Evolutionary conservation across 2,113 vertebrate species (phyloP).

Genomic region (Oplegnathus fasciatus): DNA sequence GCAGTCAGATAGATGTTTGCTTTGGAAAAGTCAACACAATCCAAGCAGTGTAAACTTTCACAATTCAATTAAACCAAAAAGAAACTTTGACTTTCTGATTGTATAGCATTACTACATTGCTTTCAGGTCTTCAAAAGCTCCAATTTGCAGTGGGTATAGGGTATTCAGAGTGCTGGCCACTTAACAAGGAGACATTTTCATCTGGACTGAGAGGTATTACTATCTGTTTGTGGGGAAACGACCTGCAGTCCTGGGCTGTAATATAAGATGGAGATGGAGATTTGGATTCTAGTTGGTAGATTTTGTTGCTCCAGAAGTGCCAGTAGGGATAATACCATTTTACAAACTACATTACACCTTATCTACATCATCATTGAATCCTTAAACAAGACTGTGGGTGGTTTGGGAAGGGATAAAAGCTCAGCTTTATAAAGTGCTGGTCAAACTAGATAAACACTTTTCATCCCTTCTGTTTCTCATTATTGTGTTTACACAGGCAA

Average conservation of each 20-base stretch:
- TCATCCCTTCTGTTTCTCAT: slow-evolving; percentile 48
- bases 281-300: slow-evolving; percentile 39
- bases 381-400: slow-evolving; percentile 18
- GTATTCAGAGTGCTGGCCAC: slow-evolving; percentile 15
- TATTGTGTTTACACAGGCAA: slow-evolving; percentile 31
- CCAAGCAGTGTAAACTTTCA: slow-evolving; percentile 41
- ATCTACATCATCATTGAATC: slow-evolving; percentile 47
- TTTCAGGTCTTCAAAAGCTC: slow-evolving; percentile 26
- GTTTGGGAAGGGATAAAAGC: slow-evolving; percentile 47
- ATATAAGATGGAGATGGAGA: slow-evolving; percentile 26
- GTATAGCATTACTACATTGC: slow-evolving; percentile 4
- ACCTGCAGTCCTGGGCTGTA: slow-evolving; percentile 68
- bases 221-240: slow-evolving; percentile 25
- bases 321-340: slow-evolving; percentile 18
- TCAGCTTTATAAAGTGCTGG: slow-evolving; percentile 52
- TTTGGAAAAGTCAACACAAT: slow-evolving; percentile 32
- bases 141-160: not conserved
- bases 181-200: slow-evolving; percentile 5
- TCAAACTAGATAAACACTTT: slow-evolving; percentile 33
- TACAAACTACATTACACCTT: slow-evolving; percentile 31
- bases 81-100: slow-evolving; percentile 10
- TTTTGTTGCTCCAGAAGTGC: slow-evolving; percentile 46
- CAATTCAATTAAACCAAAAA: slow-evolving; percentile 33
- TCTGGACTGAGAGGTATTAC: slow-evolving; percentile 18
- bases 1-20: slow-evolving; percentile 27